A percentile compares a stretch with the other conserved stretches of the same genome.
Evolutionary conservation across 2,888 invertebrate genomes (phyloP).

Genomic region (Luperina testacea): DNA sequence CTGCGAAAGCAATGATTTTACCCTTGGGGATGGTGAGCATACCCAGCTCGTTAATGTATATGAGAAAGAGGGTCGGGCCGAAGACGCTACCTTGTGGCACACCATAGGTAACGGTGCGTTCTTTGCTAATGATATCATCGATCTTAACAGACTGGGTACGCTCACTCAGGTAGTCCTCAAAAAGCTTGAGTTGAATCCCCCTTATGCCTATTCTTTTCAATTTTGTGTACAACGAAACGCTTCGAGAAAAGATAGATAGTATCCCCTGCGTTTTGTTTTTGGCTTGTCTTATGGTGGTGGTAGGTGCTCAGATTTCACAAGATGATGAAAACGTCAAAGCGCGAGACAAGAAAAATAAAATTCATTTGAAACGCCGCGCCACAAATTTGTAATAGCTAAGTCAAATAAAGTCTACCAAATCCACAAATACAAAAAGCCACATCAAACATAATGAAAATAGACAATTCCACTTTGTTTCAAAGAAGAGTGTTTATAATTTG

Average conservation of each 20-base stretch:
- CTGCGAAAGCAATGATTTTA: no score
- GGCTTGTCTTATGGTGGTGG: not conserved
- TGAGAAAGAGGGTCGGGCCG: no score
- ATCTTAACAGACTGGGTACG: no score
- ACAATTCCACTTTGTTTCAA: constrained; percentile 36
- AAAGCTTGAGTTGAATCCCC: no score
- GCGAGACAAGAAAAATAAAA: not conserved
- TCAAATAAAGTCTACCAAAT: not conserved
- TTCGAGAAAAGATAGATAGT: not conserved
- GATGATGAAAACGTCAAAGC: no score
- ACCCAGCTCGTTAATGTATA: no score
- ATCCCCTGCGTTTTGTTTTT: not conserved
- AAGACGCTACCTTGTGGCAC: no score
- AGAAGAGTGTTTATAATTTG: constrained; percentile 58
- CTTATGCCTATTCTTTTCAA: no score
- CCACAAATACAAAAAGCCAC: constrained; percentile 22
- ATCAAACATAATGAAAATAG: constrained; percentile 42
- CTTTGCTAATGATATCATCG: no score
- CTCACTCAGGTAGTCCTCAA: no score
- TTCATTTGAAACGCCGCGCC: not conserved
- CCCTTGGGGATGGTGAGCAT: no score
- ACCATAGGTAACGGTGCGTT: no score
- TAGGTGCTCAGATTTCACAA: not conserved
- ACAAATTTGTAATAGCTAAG: not conserved
- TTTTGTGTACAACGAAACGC: not conserved